Conservation (phyloP, 2,113 vertebrate genomes). For the Thymallus thymallus region DNA sequence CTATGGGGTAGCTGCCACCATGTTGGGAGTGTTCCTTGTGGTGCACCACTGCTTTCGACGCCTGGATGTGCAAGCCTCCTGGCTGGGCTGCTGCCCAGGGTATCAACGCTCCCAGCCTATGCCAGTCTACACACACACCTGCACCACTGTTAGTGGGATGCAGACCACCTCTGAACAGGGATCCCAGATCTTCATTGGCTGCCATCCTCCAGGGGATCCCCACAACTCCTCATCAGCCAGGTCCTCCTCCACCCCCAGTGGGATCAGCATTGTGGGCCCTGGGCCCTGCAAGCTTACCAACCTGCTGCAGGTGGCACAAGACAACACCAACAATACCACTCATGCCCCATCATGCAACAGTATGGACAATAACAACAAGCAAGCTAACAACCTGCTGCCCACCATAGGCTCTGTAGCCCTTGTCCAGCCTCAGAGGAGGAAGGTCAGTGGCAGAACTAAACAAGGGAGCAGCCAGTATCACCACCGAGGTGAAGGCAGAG, state of each 20-base stretch:
- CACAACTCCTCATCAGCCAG: conserved; percentile 75
- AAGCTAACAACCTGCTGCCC: conserved; percentile 74
- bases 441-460: conserved; percentile 83
- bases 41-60: conserved; percentile 88
- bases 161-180: conserved; percentile 76
- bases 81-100: conserved; percentile 86
- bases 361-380: conserved; percentile 75
- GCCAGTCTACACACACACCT: conserved; percentile 76
- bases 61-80: conserved; percentile 84
- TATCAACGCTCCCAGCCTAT: conserved; percentile 74
- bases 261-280: conserved; percentile 72
- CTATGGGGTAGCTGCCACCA: conserved; percentile 81
- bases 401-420: conserved; percentile 60
- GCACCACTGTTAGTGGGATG: conserved; percentile 61
- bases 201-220: conserved; percentile 74
- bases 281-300: conserved; percentile 94
- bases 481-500: conserved; percentile 77
- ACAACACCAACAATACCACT: conserved; percentile 54
- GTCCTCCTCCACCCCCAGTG: conserved; percentile 86
- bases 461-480: conserved; percentile 73
- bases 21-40: conserved; percentile 86
- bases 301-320: conserved; percentile 87
- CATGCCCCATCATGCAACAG: conserved; percentile 62
- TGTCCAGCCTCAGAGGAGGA: conserved; percentile 76
- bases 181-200: conserved; percentile 81